Percentiles rank a stretch among this genome's conserved stretches.
These are phyloP conservation scores for Acanthosepion lycidas DNA, from an alignment of 2,888 invertebrate species.

Conservation along the genomic window DNA sequence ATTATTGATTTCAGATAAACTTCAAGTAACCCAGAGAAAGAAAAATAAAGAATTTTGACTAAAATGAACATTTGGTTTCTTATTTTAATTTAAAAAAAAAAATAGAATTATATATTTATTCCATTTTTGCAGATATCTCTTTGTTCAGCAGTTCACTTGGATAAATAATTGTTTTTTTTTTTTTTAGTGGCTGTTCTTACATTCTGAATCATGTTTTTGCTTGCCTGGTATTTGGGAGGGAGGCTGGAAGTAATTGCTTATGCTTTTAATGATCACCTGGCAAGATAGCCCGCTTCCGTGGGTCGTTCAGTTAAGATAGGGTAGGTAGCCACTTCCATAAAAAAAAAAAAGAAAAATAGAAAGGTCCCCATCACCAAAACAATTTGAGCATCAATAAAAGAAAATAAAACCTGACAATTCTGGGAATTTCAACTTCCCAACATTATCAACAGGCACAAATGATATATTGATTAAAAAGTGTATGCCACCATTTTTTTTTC, in stretches of 20 bases:
- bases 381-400: slow-evolving; percentile 33
- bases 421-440: background rate
- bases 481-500: background rate
- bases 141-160: background rate
- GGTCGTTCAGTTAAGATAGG: background rate
- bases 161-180: background rate
- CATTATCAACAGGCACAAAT: background rate
- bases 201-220: background rate
- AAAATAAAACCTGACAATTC: slow-evolving; percentile 33
- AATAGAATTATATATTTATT: background rate
- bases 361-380: background rate
- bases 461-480: too few relatives aligned
- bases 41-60: background rate
- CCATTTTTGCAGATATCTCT: background rate
- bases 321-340: background rate
- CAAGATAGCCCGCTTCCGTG: background rate
- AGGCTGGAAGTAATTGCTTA: background rate
- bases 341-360: background rate
- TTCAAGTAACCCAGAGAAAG: background rate
- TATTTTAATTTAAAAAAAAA: background rate
- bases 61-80: background rate
- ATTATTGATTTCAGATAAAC: background rate
- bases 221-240: background rate
- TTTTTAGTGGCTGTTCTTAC: background rate
- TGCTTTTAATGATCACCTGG: background rate